Evolutionary conservation across 2,113 vertebrate species (phyloP), one percentile per base, ranked within the genome.

Genomic region (Erpornis zantholeuca): DNA sequence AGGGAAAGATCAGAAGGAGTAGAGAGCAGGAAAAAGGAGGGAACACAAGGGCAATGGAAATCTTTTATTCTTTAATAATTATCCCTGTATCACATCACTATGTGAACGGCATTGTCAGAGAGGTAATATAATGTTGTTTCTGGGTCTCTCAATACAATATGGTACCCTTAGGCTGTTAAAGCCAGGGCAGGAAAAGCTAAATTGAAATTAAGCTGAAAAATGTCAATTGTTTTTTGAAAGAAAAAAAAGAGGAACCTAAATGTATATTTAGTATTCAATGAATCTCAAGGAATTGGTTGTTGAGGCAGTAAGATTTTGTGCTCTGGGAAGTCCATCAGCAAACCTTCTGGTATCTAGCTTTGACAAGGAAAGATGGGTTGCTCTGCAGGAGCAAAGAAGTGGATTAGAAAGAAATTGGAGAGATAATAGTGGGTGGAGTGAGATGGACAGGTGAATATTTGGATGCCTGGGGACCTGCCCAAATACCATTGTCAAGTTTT

Each of bases 341-440:
- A 16, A 59, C 2, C 28, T 65, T 11, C 49, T 90, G 22, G 7
- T 66, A 22, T 31, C 23, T 45, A 24, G 31, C 22, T 83, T 52
- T 77, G 76, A 60, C n/a, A 44, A 65, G 50, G 38, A 27, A 73
- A 94, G 38, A 8, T 1, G 1, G 1, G 6, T 28, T 80, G 12
- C 35, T 71, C 18, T 54, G 47, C 12, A 15, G 19, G n/a, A 71
- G 52, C 11, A 49, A 77, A 49, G 27, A 31, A 52, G 22, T 40
- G 10, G 31, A n/a, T 65, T 69, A 56, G 25, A 42, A 86, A 65
- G 44, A n/a, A 76, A 64, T 28, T 6, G 2, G 36, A 88, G 20
- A 61, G 7, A 14, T 7, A 76, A 52, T 10, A 42, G 20, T 3
- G 2, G 73, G 25, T 40, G n/a, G 10, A 60, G 7, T 0, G 2